These are phyloP conservation scores for Maniola jurtina DNA, from an alignment of 1,140 invertebrate species.

Conservation along the genomic window DNA sequence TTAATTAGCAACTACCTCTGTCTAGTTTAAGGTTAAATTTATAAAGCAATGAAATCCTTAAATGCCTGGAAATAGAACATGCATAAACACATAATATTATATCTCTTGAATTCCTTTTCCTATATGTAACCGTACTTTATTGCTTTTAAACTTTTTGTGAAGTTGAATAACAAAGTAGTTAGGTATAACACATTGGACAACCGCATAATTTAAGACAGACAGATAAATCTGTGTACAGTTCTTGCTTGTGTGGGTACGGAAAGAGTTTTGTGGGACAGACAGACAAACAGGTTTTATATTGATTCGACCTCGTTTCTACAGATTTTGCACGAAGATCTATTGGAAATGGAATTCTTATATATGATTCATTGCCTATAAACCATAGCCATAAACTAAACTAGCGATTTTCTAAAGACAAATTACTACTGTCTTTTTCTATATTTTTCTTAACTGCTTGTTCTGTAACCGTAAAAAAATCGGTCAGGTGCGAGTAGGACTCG, in stretches of 20 bases:
- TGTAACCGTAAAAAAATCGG: no score
- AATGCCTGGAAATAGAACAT: no score
- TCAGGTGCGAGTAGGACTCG: no score
- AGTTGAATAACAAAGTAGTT: not conserved
- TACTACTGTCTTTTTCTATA: no score
- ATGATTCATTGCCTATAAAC: not conserved
- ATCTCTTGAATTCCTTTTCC: no score
- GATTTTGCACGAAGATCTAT: slow-evolving; percentile 40
- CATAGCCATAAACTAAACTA: not conserved
- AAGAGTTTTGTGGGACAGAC: slow-evolving; percentile 45
- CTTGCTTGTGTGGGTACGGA: slow-evolving; percentile 29
- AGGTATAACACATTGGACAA: slow-evolving; percentile 13
- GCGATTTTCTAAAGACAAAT: not conserved
- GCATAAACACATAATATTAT: no score
- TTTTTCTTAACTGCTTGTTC: no score
- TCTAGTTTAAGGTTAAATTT: no score
- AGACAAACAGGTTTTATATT: slow-evolving; percentile 38
- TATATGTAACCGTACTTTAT: no score
- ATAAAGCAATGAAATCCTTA: no score
- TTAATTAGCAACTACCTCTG: no score
- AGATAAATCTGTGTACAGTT: not conserved
- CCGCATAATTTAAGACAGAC: slow-evolving; percentile 7
- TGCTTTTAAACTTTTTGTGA: no score
- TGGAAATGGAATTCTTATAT: slow-evolving; percentile 22
- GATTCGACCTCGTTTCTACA: slow-evolving; percentile 37